Evolutionary conservation across 2,797 vertebrate species (phyloP).

Genomic region (Phrynocephalus guinanensis): DNA sequence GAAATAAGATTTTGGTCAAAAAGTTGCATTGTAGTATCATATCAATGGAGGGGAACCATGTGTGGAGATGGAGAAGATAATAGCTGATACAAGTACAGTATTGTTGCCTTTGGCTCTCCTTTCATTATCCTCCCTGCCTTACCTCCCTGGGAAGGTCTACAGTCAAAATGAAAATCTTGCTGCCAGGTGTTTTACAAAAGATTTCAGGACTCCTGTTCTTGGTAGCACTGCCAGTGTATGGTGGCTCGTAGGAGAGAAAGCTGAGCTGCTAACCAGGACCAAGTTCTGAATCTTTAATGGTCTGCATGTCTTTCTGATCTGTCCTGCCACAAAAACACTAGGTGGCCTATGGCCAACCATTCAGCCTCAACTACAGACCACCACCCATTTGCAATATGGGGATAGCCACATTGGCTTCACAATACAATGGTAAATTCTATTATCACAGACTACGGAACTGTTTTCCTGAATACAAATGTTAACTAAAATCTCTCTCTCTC

Average conservation of each 20-base stretch:
- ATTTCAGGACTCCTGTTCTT: background rate
- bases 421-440: background rate
- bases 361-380: background rate
- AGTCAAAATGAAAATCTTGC: no score
- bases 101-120: no score
- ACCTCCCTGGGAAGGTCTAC: no score
- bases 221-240: background rate
- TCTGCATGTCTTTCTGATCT: background rate
- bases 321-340: background rate
- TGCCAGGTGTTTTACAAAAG: no score
- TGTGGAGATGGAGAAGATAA: no score
- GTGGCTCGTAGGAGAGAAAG: background rate
- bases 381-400: background rate
- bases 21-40: no score
- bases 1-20: no score
- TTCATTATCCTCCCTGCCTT: no score
- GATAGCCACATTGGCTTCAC: background rate
- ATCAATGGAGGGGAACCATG: no score
- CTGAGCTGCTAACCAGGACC: background rate
- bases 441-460: background rate
- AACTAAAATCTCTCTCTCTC: background rate
- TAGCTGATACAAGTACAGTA: no score
- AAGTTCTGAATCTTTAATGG: background rate
- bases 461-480: background rate
- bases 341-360: no score